phyloP scores from a whole-genome alignment of 2,888 invertebrate species.

The Seira musarum region DNA sequence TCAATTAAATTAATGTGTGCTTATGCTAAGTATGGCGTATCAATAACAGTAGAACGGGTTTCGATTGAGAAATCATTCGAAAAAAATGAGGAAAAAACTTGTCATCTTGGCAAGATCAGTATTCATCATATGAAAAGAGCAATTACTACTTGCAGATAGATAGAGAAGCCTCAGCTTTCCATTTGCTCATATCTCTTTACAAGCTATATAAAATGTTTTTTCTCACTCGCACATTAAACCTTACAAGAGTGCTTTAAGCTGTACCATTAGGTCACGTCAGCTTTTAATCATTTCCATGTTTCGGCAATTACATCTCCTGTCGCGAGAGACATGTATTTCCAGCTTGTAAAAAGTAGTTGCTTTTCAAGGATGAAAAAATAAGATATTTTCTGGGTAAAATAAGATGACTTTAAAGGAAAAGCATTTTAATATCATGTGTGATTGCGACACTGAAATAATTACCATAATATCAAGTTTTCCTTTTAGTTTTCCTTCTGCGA shows the following conservation, averaged over 20 bases:
- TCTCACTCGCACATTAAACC: too few species aligned
- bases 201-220: too few species aligned
- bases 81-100: conserved; percentile 25
- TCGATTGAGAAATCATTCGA: too few species aligned
- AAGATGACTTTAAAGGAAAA: too few species aligned
- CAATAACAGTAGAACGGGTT: too few species aligned
- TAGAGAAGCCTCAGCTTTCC: conserved; percentile 21
- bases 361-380: conserved; percentile 31
- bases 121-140: conserved; percentile 40
- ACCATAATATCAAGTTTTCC: conserved; percentile 41
- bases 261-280: conserved; percentile 28
- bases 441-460: conserved; percentile 38
- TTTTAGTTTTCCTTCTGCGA: too few species aligned
- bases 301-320: conserved; percentile 58
- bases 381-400: conserved; percentile 7
- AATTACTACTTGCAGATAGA: too few species aligned
- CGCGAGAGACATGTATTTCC: conserved; percentile 53
- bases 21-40: conserved; percentile 34
- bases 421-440: conserved; percentile 44
- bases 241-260: too few species aligned
- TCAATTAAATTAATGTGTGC: conserved; percentile 18
- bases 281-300: conserved; percentile 53
- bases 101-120: conserved; percentile 48
- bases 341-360: conserved; percentile 46
- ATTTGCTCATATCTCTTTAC: too few species aligned